Base-by-base conservation (phyloP, 2,888 invertebrate genomes). In the Nephrotoma guestfalica region DNA sequence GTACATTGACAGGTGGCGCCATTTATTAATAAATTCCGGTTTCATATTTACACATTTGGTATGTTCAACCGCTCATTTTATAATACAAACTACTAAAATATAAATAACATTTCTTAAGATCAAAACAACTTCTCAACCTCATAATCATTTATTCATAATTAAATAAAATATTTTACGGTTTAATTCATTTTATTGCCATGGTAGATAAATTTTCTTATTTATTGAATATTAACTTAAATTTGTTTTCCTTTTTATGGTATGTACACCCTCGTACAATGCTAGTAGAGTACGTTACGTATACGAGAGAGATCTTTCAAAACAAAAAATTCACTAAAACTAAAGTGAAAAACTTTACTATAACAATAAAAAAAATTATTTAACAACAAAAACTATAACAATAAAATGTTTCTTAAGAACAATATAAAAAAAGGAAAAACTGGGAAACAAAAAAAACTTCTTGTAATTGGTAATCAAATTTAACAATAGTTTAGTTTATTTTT, bases 351-450 rank as follows among this genome's bases (percentile, higher is more conserved):
- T 71, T 71, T 30, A 30, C 18, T 71, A n/a, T 2, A 30, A 71
- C 11, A 71, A 71, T 71, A 71, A 71, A 71, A 51, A 51, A 71
- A 71, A 71, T 71, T 0, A 71, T 71, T 71, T 71, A 71, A 30
- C 71, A 71, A 71, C 71, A 71, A 71, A 71, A 71, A 71, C 71
- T 71, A 71, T 71, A 71, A 71, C 71, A 71, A 71, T 71, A 71
- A 71, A 71, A 71, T 71, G 71, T 71, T 71, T 71, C 30, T 6
- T 71, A 71, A 71, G 71, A 71, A 71, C 71, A 71, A 71, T 71
- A 71, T 71, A 30, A 30, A 5, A 71, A 71, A 71, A 30, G 30
- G 30, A 30, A 30, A 30, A 30, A 30, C 30, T 30, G 30, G 30
- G 30, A 30, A 30, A 9, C 3, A 71, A 30, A 30, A 71, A 71